Conservation (phyloP, 2,797 vertebrate genomes). For the Poecilia wingei region DNA sequence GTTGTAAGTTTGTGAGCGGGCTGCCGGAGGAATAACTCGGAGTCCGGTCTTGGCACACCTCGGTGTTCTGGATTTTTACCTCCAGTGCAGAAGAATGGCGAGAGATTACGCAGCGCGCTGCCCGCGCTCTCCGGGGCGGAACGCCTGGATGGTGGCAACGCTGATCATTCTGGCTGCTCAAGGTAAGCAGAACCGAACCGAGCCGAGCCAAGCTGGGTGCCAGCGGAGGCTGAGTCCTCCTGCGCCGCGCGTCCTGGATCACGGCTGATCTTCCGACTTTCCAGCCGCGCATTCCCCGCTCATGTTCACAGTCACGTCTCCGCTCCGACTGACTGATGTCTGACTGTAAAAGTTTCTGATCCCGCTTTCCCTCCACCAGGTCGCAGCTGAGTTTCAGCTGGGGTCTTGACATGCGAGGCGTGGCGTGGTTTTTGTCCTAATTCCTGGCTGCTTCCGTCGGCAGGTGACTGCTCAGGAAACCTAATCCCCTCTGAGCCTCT, state of each 20-base stretch:
- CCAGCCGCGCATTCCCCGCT: not conserved
- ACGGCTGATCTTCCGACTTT: not conserved
- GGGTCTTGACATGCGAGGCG: conserved; percentile 62
- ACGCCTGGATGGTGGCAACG: conserved; percentile 51
- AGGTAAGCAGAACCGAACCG: conserved; percentile 68
- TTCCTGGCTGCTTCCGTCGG: conserved; percentile 43
- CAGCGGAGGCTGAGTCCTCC: not conserved
- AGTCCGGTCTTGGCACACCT: conserved; percentile 15
- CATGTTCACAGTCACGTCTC: conserved; percentile 14
- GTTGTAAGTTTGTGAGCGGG: conserved; percentile 49
- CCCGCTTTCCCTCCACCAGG: too few relatives aligned
- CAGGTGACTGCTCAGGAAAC: conserved; percentile 69
- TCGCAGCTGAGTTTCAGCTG: conserved; percentile 19
- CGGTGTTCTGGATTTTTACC: conserved; percentile 70
- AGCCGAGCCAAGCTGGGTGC: not conserved
- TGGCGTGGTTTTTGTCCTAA: conserved; percentile 59
- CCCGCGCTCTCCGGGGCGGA: conserved; percentile 44
- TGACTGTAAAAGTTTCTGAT: conserved; percentile 55
- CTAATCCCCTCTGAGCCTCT: conserved; percentile 68
- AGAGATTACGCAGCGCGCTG: conserved; percentile 60
- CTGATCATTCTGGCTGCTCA: conserved; percentile 55
- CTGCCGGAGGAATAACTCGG: conserved; percentile 58
- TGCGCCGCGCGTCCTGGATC: conserved; percentile 4
- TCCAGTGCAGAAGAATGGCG: conserved; percentile 68
- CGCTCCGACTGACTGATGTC: not conserved